Percentiles rank a stretch among this genome's conserved stretches.
These are phyloP conservation scores for Argyra leucocephala DNA, from an alignment of 2,888 invertebrate genomes.

Conservation along the genomic window DNA sequence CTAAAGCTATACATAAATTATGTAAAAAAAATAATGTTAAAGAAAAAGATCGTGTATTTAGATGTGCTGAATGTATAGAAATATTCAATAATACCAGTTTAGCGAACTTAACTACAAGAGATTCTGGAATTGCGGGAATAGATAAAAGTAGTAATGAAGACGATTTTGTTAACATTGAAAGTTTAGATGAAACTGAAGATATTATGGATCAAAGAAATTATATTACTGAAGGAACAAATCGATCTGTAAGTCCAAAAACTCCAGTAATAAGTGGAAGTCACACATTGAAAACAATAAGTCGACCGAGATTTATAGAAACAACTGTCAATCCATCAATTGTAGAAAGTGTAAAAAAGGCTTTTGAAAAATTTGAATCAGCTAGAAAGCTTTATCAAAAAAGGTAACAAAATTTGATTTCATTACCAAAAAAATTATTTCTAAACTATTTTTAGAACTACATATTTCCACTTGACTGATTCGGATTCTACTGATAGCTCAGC, in stretches of 20 bases:
- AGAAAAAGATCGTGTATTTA: conserved; percentile 2
- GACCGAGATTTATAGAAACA: too few relatives aligned
- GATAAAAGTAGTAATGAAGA: background rate
- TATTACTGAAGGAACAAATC: background rate
- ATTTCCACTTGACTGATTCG: background rate
- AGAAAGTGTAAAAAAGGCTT: too few relatives aligned
- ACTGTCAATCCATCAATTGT: too few relatives aligned
- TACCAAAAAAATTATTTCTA: too few relatives aligned
- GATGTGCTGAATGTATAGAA: conserved; percentile 17
- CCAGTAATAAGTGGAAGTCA: too few relatives aligned
- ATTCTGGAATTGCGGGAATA: background rate
- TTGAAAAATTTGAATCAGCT: too few relatives aligned
- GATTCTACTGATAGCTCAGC: background rate
- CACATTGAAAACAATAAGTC: too few relatives aligned
- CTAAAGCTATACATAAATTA: conserved; percentile 24
- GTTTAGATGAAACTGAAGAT: conserved; percentile 13
- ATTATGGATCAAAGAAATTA: background rate
- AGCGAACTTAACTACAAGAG: background rate
- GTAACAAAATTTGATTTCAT: too few relatives aligned
- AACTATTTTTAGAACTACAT: too few relatives aligned
- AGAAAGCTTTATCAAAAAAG: too few relatives aligned
- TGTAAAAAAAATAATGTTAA: conserved; percentile 16
- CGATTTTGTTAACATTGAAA: background rate
- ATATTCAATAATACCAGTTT: background rate
- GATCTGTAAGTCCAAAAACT: too few relatives aligned